Conservation (phyloP, 2,797 vertebrate genomes). For the Trematomus bernacchii region DNA sequence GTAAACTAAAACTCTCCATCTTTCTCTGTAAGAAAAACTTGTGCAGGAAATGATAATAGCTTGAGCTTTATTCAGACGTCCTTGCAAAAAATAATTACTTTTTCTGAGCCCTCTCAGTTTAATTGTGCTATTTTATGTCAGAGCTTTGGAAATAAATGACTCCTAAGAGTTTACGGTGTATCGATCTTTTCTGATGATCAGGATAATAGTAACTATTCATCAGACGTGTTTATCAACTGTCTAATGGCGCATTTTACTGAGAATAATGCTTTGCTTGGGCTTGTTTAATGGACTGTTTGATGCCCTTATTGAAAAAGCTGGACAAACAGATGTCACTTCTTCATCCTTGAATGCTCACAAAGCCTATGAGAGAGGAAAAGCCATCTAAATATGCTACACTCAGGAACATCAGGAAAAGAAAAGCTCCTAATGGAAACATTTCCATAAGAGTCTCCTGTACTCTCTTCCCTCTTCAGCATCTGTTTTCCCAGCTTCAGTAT, state of each 20-base stretch:
- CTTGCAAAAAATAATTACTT: not conserved
- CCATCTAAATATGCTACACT: not conserved
- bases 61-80: conserved; percentile 16
- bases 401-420: not conserved
- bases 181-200: conserved; percentile 27
- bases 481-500: not conserved
- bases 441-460: too few relatives aligned
- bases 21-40: conserved; percentile 24
- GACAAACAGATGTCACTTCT: conserved; percentile 11
- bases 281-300: conserved; percentile 17
- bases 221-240: conserved; percentile 20
- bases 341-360: not conserved
- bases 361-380: not conserved
- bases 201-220: not conserved
- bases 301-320: conserved; percentile 10
- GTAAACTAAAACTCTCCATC: conserved; percentile 29
- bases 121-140: not conserved
- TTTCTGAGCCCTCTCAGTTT: not conserved
- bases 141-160: conserved; percentile 3
- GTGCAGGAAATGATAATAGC: conserved; percentile 25
- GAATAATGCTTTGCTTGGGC: conserved; percentile 14
- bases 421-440: too few relatives aligned
- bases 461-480: not conserved
- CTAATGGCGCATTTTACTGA: conserved; percentile 31
- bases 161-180: conserved; percentile 9